phyloP scores from a whole-genome alignment of 2,888 invertebrate genomes.

The Pecten maximus region DNA sequence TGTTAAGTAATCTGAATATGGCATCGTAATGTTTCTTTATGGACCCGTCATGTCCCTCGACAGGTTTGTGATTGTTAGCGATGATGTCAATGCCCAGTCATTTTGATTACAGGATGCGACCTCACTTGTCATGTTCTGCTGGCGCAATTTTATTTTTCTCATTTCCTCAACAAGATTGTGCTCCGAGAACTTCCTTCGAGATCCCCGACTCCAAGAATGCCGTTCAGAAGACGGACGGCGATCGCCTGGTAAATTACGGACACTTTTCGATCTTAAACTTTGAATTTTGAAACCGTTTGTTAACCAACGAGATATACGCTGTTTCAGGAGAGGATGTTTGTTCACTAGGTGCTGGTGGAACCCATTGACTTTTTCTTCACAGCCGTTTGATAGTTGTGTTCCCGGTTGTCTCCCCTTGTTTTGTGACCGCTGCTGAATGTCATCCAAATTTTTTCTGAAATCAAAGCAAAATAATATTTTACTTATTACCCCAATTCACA shows the following conservation, averaged over 20 bases:
- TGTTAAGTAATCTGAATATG: not conserved
- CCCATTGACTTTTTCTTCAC: conserved; percentile 56
- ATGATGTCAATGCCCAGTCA: conserved; percentile 25
- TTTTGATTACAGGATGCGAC: not conserved
- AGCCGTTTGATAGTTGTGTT: conserved; percentile 47
- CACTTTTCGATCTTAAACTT: conserved; percentile 53
- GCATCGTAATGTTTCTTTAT: not conserved
- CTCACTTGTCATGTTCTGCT: conserved; percentile 35
- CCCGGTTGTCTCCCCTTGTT: conserved; percentile 41
- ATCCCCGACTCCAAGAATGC: not conserved
- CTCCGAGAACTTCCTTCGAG: conserved; percentile 40
- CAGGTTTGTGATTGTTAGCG: conserved; percentile 18
- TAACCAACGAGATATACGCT: conserved; percentile 63
- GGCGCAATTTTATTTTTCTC: conserved; percentile 38
- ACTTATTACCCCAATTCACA: too few species aligned
- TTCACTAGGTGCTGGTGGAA: conserved; percentile 63
- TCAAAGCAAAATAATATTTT: too few species aligned
- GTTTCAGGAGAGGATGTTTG: conserved; percentile 61
- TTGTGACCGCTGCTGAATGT: conserved; percentile 40
- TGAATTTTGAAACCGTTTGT: conserved; percentile 67
- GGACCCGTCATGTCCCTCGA: not conserved
- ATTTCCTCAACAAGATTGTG: conserved; percentile 31
- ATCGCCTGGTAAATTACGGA: not conserved
- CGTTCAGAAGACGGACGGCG: not conserved
- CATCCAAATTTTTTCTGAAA: not conserved